Conservation (phyloP, 2,888 invertebrate species). For the Sinohyriopsis cumingii region DNA sequence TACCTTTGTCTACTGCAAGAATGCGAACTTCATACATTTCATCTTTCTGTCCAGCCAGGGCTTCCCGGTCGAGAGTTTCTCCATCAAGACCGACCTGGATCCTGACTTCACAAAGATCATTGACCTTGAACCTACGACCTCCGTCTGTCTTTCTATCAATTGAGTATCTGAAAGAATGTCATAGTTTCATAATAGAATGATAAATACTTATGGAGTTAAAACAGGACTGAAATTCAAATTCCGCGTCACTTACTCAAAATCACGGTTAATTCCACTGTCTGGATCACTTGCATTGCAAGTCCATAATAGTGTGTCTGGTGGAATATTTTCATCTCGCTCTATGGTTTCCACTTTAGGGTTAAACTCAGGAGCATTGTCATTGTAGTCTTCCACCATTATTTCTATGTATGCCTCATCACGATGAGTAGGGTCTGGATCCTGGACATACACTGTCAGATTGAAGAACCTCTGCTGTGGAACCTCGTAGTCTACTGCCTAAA, state of each 20-base stretch:
- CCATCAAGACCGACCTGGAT: constrained; percentile 44
- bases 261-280: constrained; percentile 86
- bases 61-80: constrained; percentile 63
- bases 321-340: constrained; percentile 87
- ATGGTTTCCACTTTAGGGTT: constrained; percentile 75
- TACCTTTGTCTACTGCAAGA: constrained; percentile 69
- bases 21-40: constrained; percentile 56
- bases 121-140: constrained; percentile 56
- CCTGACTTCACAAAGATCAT: constrained; percentile 38
- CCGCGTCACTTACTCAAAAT: constrained; percentile 57
- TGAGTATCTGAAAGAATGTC: constrained; percentile 47
- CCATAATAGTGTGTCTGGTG: constrained; percentile 90
- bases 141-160: constrained; percentile 59
- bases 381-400: constrained; percentile 98
- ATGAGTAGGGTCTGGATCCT: constrained; percentile 61
- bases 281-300: constrained; percentile 96
- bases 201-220: too few species aligned
- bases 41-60: constrained; percentile 23
- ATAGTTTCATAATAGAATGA: not conserved
- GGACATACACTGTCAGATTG: constrained; percentile 67
- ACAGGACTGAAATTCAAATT: too few species aligned
- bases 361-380: constrained; percentile 99
- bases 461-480: constrained; percentile 55
- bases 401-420: constrained; percentile 93
- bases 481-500: constrained; percentile 68